These are phyloP conservation scores for Clarias macrocephalus DNA, from an alignment of 2,113 vertebrate genomes.

Conservation along the genomic window DNA sequence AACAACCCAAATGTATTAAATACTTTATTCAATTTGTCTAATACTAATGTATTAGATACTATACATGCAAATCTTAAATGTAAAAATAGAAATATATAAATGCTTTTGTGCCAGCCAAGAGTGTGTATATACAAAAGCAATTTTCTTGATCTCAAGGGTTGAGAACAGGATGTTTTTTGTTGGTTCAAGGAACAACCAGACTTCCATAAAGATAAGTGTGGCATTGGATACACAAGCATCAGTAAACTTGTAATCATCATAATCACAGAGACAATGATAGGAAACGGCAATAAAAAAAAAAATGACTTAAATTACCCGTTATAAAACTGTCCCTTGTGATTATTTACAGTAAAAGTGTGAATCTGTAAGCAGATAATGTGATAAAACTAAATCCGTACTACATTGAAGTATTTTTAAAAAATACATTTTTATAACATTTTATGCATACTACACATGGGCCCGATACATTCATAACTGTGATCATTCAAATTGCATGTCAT, in stretches of 20 bases:
- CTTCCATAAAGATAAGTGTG: not conserved
- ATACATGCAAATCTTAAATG: not conserved
- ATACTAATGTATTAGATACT: too few species aligned
- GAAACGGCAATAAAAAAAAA: not conserved
- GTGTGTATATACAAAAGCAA: too few species aligned
- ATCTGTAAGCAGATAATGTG: not conserved
- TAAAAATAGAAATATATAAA: not conserved
- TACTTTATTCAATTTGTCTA: not conserved
- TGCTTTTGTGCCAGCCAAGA: too few species aligned
- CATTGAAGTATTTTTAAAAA: too few species aligned
- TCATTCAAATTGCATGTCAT: not conserved
- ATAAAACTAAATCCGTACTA: not conserved
- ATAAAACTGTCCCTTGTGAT: not conserved
- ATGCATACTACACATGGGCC: not conserved
- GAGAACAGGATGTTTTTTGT: not conserved
- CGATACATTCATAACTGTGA: not conserved
- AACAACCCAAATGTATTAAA: not conserved
- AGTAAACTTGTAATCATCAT: not conserved
- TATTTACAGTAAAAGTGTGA: not conserved
- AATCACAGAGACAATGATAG: not conserved
- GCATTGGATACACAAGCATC: not conserved
- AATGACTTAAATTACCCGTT: not conserved
- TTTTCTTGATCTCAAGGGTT: not conserved
- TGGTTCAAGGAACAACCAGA: not conserved
- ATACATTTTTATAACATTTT: not conserved